Base-by-base conservation (phyloP, 2,888 invertebrate genomes). In the Sipha maydis region DNA sequence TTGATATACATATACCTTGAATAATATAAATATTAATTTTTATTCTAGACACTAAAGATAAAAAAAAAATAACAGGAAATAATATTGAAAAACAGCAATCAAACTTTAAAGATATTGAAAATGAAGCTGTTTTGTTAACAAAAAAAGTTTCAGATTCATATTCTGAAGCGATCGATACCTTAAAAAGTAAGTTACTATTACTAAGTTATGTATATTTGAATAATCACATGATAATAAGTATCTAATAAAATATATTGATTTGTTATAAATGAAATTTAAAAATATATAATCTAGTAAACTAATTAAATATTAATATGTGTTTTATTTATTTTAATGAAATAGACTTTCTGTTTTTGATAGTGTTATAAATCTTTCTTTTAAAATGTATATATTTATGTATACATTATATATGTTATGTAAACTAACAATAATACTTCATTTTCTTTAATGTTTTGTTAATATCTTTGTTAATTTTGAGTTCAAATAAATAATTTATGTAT, bases 71-170 rank as follows among this genome's bases (percentile, higher is more conserved):
- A 48, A 34, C 48, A 78, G 38, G 14, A 71, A 80, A 19, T 38
- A 73, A 28, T 9, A 73, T 14, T 86, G 80, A 61, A 61, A 88
- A 76, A n/a, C 28, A 80, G 1, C 25, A 8, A 48, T 61, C 67
- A 0, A 61, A 75, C 19, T 7, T 41, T 31, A 67, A 25, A 41
- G 67, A 38, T 19, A 82, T 88, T n/a, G 82, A 54, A n/a, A 75
- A 17, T 48, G 82, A 88, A 76, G 88, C 88, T 25, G 31, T 61
- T 61, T 3, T 48, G n/a, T 34, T 88, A 61, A 19, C 67, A n/a
- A 82, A 88, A 61, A 17, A 82, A 67, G 88, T 88, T 67, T 82
- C 88, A 61, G n/a, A 67, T 67, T 82, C 82, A 11, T 88, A 88
- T 48, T 88, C 88, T 28, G 80, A 88, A 31, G 88, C 82, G 67